Conservation (phyloP, 2,113 vertebrate genomes). For the Anolis carolinensis region DNA sequence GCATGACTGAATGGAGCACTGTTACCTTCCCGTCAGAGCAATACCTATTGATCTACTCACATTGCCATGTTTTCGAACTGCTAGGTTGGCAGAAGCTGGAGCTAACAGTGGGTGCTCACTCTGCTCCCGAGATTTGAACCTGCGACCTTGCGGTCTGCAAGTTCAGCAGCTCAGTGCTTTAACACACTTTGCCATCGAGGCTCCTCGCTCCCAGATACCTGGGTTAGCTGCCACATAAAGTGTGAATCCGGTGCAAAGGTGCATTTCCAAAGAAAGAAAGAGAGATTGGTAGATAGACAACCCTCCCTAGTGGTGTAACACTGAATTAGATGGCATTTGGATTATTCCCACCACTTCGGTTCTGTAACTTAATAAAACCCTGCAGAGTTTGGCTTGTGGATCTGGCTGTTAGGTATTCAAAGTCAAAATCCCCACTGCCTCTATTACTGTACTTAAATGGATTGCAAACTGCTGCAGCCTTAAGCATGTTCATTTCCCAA, state of each 20-base stretch:
- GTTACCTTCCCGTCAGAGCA: too few relatives aligned
- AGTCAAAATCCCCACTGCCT: neutral
- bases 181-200: too few relatives aligned
- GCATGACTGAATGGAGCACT: too few relatives aligned
- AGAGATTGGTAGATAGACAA: neutral
- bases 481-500: conserved; percentile 1
- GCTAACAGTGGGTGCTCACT: too few relatives aligned
- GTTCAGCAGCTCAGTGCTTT: too few relatives aligned
- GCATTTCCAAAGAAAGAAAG: neutral
- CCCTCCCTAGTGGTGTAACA: too few relatives aligned
- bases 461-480: neutral
- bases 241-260: neutral
- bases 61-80: too few relatives aligned
- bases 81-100: too few relatives aligned
- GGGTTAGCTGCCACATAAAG: neutral
- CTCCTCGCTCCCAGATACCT: too few relatives aligned
- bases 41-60: too few relatives aligned
- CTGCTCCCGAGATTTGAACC: too few relatives aligned
- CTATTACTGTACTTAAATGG: neutral
- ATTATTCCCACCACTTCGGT: neutral
- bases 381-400: neutral
- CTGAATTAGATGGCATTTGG: neutral
- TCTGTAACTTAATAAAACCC: neutral
- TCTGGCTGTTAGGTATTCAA: neutral
- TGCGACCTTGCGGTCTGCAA: too few relatives aligned